Conservation (phyloP, 2,888 invertebrate genomes). For the Steinernema carpocapsae region DNA sequence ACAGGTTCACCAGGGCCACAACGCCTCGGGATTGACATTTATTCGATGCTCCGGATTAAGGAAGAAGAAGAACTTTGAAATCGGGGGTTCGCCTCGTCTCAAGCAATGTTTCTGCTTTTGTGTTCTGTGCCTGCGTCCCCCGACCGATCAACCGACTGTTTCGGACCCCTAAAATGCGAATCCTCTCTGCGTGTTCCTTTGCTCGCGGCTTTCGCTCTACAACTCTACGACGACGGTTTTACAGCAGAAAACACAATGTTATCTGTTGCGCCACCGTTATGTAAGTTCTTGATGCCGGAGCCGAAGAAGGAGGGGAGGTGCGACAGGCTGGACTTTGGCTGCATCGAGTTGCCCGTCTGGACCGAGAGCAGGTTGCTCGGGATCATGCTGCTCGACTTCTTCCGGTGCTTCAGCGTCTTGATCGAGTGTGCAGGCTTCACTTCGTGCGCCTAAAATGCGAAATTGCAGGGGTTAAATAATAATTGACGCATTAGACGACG, state of each 20-base stretch:
- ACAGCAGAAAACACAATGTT: slow-evolving; percentile 29
- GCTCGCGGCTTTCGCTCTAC: background rate
- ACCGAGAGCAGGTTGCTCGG: slow-evolving; percentile 18
- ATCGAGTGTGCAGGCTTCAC: slow-evolving; percentile 53
- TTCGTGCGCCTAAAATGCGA: slow-evolving; percentile 55
- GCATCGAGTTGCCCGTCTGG: slow-evolving; percentile 11
- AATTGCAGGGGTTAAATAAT: too few relatives aligned
- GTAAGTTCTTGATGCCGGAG: slow-evolving; percentile 27
- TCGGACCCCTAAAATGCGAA: too few relatives aligned
- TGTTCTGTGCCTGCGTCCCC: background rate
- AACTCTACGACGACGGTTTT: slow-evolving; percentile 23
- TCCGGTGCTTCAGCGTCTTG: slow-evolving; percentile 50
- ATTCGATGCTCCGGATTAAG: background rate
- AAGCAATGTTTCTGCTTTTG: background rate
- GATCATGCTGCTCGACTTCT: slow-evolving; percentile 47
- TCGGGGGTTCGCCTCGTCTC: background rate
- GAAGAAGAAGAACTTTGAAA: background rate
- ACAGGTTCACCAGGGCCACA: background rate
- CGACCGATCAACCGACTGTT: background rate
- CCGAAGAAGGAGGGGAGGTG: slow-evolving; percentile 24
- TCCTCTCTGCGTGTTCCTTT: background rate
- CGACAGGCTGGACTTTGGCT: slow-evolving; percentile 1
- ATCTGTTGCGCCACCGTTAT: slow-evolving; percentile 33
- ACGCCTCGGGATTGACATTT: background rate
- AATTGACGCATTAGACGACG: too few relatives aligned